These are phyloP conservation scores for Ctenoplectra terminalis DNA, from an alignment of 1,140 invertebrate genomes.

Conservation along the genomic window DNA sequence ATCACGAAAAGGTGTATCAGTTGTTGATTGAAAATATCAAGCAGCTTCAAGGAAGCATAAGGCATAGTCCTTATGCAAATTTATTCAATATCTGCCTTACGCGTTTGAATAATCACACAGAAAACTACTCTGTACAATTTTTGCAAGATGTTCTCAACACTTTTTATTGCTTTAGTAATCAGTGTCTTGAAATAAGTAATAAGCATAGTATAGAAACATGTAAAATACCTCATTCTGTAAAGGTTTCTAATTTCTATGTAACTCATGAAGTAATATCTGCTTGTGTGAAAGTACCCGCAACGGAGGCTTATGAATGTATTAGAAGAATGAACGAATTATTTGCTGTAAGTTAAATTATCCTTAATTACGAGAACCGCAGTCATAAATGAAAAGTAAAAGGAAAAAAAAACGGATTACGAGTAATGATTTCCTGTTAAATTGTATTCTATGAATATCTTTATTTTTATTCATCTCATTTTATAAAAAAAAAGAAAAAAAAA, in stretches of 20 bases:
- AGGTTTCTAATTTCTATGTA: conserved; percentile 29
- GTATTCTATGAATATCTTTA: not conserved
- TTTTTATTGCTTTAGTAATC: conserved; percentile 47
- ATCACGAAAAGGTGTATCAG: conserved; percentile 37
- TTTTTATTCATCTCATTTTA: not conserved
- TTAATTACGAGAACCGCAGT: not conserved
- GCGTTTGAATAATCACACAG: conserved; percentile 25
- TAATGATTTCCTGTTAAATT: not conserved
- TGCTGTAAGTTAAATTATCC: not conserved
- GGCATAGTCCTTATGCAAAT: conserved; percentile 44
- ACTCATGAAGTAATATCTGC: conserved; percentile 66
- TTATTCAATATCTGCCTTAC: conserved; percentile 36
- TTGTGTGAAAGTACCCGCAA: conserved; percentile 53
- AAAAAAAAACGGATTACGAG: not conserved
- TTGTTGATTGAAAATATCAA: conserved; percentile 46
- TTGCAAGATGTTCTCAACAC: not conserved
- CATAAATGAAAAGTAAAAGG: not conserved
- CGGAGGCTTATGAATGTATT: conserved; percentile 59
- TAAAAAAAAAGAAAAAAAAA: not conserved
- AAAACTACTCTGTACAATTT: not conserved
- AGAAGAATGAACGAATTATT: conserved; percentile 51
- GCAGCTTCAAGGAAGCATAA: conserved; percentile 48
- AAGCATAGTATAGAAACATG: not conserved
- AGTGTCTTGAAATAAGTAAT: conserved; percentile 35
- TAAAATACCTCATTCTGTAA: not conserved